Evolutionary conservation across 2,888 invertebrate species (phyloP).

Genomic region (Noctua janthe): DNA sequence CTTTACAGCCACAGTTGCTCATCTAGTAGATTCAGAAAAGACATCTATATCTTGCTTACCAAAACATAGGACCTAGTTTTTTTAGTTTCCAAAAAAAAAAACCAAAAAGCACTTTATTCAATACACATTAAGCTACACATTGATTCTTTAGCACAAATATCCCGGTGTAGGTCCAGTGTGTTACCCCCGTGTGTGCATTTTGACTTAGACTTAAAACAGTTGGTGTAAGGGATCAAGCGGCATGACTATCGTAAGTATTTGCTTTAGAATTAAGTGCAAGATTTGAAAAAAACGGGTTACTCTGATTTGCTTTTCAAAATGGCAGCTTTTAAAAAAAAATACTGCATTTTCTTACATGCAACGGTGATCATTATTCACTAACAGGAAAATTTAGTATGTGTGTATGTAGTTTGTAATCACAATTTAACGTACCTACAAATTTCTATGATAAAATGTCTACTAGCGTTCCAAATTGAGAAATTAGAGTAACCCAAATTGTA

Average conservation of each 20-base stretch:
- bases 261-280: constrained; percentile 64
- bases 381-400: neutral
- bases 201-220: constrained; percentile 81
- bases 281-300: constrained; percentile 52
- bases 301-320: constrained; percentile 43
- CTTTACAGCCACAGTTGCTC: neutral
- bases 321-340: neutral
- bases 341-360: neutral
- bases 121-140: constrained; percentile 15
- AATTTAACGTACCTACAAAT: neutral
- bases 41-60: neutral
- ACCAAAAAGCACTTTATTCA: constrained; percentile 2
- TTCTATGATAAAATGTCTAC: neutral
- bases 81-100: neutral
- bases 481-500: constrained; percentile 53
- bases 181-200: constrained; percentile 80
- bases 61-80: neutral
- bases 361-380: neutral
- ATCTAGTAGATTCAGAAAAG: neutral
- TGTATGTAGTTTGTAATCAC: constrained; percentile 6
- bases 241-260: constrained; percentile 70
- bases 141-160: constrained; percentile 84
- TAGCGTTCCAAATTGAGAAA: constrained; percentile 15
- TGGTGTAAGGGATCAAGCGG: constrained; percentile 87
- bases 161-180: constrained; percentile 80